Base-by-base conservation (phyloP, 2,888 invertebrate species). In the Euphydryas editha region DNA sequence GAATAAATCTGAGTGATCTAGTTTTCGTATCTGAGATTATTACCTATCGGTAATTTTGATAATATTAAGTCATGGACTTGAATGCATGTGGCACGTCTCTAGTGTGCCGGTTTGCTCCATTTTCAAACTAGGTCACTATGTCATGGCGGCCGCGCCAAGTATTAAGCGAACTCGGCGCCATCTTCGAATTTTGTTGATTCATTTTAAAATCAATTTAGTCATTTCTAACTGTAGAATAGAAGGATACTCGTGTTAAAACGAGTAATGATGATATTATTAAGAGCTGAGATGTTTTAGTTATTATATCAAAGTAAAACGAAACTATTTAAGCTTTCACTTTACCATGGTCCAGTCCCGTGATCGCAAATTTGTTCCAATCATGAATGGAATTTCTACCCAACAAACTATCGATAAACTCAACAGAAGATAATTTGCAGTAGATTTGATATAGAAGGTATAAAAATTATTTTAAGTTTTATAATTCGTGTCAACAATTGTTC, bases 111-210 rank as follows among this genome's bases (percentile, higher is more conserved):
- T 81, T 83, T 86, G 90, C 90, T 91, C 90, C 91, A 90, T 92
- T 91, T 92, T 86, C 83, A 88, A 92, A 92, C 87, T 92, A 80
- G 92, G 92, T 92, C 86, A 92, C 83, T 82, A 81, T 92, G 92
- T 91, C 92, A 87, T 83, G 87, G 87, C 88, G 84, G 86, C 85
- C 86, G 85, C 86, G 84, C 83, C 85, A 85, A 87, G 84, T 85
- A 86, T 83, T 82, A 82, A 76, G 81, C 82, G 83, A 85, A 83
- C 81, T 81, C 83, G 85, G 81, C 88, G 87, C 88, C 91, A 89
- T 90, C 88, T 90, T 91, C 87, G 84, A 84, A 88, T 85, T 87
- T 82, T 78, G 84, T 86, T 84, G 82, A 87, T 88, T 86, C 83
- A 83, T 79, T 82, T 79, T 60, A 73, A 72, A 65, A 66, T 68